Evolutionary conservation across 2,113 vertebrate species (phyloP).

Genomic region (Girardinichthys multiradiatus): DNA sequence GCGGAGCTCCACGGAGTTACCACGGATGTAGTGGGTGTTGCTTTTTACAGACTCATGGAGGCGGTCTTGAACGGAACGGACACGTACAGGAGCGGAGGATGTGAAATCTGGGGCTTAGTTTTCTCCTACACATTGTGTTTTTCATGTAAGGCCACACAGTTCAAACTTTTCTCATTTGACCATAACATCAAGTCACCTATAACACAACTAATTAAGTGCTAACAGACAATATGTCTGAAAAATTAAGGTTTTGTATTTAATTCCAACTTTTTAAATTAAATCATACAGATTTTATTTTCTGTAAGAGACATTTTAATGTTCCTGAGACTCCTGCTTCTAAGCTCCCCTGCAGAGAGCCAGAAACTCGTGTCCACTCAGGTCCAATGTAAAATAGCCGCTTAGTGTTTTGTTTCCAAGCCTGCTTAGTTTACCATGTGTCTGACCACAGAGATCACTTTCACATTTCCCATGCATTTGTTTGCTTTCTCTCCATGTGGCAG

Average conservation of each 20-base stretch:
- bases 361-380: not conserved
- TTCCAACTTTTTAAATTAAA: not conserved
- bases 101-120: no score
- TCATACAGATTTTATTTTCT: not conserved
- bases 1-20: no score
- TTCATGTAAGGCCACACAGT: not conserved
- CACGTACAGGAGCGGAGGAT: no score
- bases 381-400: constrained; percentile 11
- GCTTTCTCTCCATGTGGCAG: constrained; percentile 38
- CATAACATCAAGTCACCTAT: not conserved
- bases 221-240: not conserved
- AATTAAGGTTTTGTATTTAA: not conserved
- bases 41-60: no score
- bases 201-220: not conserved
- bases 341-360: not conserved
- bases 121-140: not conserved
- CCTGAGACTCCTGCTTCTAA: not conserved
- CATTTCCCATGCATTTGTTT: constrained; percentile 41
- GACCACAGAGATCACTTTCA: constrained; percentile 28
- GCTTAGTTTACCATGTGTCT: constrained; percentile 25
- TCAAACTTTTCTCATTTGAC: not conserved
- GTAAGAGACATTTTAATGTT: not conserved
- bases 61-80: no score
- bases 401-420: not conserved
- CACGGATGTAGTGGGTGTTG: no score